Conservation (phyloP, 1,140 invertebrate genomes). For the Philaenus spumarius region DNA sequence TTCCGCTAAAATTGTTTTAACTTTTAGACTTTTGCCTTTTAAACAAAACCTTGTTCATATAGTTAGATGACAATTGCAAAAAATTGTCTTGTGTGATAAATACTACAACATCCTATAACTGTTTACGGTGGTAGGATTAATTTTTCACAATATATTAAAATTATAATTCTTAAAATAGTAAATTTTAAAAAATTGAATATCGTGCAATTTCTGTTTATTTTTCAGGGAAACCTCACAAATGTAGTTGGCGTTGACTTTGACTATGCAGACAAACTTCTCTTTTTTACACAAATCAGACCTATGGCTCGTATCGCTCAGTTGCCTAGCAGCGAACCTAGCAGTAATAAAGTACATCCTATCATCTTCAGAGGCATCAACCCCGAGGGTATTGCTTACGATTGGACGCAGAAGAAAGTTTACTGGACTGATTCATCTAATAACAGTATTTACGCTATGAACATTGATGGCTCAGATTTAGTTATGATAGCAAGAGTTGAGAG, state of each 20-base stretch:
- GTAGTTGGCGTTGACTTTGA: slow-evolving; percentile 97
- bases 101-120: no score
- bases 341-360: slow-evolving; percentile 58
- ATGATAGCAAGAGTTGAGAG: slow-evolving; percentile 91
- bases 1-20: no score
- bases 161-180: no score
- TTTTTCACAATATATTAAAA: not conserved
- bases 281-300: slow-evolving; percentile 88
- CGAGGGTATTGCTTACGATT: slow-evolving; percentile 94
- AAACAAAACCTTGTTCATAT: no score
- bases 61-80: no score
- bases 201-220: no score
- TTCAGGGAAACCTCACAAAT: slow-evolving; percentile 79
- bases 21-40: no score
- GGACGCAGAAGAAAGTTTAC: slow-evolving; percentile 94
- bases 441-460: slow-evolving; percentile 92
- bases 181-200: no score
- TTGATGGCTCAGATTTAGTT: slow-evolving; percentile 79
- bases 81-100: no score
- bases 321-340: slow-evolving; percentile 56
- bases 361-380: slow-evolving; percentile 81
- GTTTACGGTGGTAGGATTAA: not conserved
- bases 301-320: slow-evolving; percentile 82
- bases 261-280: slow-evolving; percentile 75
- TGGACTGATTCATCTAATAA: slow-evolving; percentile 95